phyloP scores from a whole-genome alignment of 2,797 vertebrate species.

The Alca torda region DNA sequence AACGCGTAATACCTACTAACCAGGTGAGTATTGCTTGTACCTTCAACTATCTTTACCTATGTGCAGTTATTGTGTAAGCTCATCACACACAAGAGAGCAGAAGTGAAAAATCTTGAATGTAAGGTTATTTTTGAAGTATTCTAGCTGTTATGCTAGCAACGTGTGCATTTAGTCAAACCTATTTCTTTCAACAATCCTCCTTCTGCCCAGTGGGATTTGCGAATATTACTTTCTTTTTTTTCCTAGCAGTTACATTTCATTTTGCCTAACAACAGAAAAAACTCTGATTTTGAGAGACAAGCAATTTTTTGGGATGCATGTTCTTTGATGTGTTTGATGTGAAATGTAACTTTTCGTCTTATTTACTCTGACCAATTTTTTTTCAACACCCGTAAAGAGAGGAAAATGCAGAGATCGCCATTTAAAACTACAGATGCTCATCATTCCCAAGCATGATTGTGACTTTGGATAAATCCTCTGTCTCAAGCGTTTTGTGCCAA shows the following conservation, averaged over 20 bases:
- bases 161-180: background rate
- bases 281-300: background rate
- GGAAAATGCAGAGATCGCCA: background rate
- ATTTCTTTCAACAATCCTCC: background rate
- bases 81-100: background rate
- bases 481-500: background rate
- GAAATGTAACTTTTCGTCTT: background rate
- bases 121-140: background rate
- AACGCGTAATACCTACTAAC: background rate
- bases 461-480: background rate
- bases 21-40: background rate
- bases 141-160: background rate
- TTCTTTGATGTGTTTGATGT: background rate
- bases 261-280: background rate
- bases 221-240: background rate
- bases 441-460: background rate
- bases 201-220: background rate
- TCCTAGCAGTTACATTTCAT: background rate
- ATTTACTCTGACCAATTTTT: background rate
- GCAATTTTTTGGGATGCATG: accelerated
- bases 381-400: background rate
- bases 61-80: background rate
- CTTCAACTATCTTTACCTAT: background rate
- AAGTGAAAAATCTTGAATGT: background rate
- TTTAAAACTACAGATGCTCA: background rate